Evolutionary conservation across 2,797 vertebrate genomes (phyloP).

Genomic region (Bradypodion ventrale): DNA sequence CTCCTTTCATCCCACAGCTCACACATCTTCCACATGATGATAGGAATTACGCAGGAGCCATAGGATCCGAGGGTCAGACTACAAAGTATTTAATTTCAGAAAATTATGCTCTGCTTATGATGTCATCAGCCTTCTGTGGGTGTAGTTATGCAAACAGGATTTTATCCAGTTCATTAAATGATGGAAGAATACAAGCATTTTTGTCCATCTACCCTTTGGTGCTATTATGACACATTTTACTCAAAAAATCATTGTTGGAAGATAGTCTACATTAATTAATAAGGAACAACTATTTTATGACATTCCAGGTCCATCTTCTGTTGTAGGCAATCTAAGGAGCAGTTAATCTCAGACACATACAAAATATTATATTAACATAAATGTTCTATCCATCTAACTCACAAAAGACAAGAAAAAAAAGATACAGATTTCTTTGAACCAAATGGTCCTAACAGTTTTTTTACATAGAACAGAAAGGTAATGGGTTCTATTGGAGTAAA

Average conservation of each 20-base stretch:
- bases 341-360: conserved; percentile 5
- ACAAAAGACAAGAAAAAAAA: neutral
- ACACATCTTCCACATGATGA: no score
- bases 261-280: neutral
- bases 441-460: conserved; percentile 29
- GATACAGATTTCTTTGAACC: conserved; percentile 24
- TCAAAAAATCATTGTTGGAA: accelerated
- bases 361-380: conserved; percentile 21
- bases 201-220: neutral
- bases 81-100: no score
- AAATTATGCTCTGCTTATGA: no score
- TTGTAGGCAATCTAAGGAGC: neutral
- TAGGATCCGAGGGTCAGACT: no score
- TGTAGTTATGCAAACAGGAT: no score
- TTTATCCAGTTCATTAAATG: no score
- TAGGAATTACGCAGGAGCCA: no score
- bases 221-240: neutral
- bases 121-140: no score
- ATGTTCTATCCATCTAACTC: neutral
- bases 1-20: no score
- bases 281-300: neutral
- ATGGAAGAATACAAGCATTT: neutral
- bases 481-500: conserved; percentile 27
- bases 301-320: neutral
- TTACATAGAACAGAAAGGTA: conserved; percentile 26